Percentiles rank a stretch among this genome's conserved stretches.
These are phyloP conservation scores for Calameuta pallipes DNA, from an alignment of 2,888 invertebrate genomes.

Conservation along the genomic window DNA sequence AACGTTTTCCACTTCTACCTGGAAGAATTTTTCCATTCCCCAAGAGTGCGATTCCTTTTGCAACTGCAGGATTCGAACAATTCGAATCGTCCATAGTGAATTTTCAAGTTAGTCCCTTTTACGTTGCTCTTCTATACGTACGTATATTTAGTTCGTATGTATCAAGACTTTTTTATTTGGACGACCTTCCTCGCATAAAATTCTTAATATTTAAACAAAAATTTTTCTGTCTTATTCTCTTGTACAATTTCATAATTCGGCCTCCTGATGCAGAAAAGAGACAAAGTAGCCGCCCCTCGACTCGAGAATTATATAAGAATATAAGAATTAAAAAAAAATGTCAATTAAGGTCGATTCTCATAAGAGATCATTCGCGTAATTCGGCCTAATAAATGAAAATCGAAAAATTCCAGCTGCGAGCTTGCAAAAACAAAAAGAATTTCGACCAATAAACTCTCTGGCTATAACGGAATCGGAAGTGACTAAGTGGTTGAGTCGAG, in stretches of 20 bases:
- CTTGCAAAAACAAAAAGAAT: background rate
- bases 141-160: no score
- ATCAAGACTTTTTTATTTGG: no score
- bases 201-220: background rate
- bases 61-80: background rate
- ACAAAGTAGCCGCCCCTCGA: background rate
- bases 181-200: background rate
- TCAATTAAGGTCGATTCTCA: background rate
- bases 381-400: constrained; percentile 52
- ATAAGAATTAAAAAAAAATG: constrained; percentile 26
- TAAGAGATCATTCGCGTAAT: constrained; percentile 40
- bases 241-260: background rate
- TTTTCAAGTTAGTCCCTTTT: no score
- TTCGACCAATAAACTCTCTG: background rate
- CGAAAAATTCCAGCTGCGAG: constrained; percentile 44
- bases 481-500: constrained; percentile 12
- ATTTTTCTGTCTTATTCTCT: background rate
- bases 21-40: background rate
- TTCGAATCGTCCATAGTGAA: background rate
- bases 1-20: background rate
- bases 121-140: background rate
- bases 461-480: background rate
- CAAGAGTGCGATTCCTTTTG: background rate
- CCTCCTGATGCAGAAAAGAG: background rate
- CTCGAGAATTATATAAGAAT: background rate